phyloP scores from a whole-genome alignment of 2,888 invertebrate genomes.

The Labia minor region DNA sequence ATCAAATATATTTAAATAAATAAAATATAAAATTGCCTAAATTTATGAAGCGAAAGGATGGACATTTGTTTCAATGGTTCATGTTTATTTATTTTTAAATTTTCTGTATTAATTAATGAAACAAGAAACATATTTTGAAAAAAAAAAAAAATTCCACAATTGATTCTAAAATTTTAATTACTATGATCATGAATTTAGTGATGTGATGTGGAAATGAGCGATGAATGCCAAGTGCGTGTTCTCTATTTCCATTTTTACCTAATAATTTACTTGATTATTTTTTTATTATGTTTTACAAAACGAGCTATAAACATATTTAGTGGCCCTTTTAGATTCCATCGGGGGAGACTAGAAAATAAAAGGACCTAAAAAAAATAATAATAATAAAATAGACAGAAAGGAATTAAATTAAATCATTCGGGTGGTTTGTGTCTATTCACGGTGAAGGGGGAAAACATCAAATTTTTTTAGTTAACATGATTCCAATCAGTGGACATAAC shows the following conservation, averaged over 20 bases:
- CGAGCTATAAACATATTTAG: constrained; percentile 7
- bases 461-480: neutral
- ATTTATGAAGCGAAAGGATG: too few relatives aligned
- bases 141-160: too few relatives aligned
- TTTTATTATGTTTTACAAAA: constrained; percentile 1
- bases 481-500: too few relatives aligned
- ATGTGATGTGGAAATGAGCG: neutral
- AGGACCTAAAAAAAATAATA: neutral
- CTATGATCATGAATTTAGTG: neutral
- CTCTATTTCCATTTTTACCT: constrained; percentile 5
- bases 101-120: too few relatives aligned
- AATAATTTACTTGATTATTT: neutral
- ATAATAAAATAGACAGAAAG: neutral
- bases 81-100: too few relatives aligned
- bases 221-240: constrained; percentile 4
- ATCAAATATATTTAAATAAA: too few relatives aligned
- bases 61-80: too few relatives aligned
- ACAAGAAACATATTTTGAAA: too few relatives aligned
- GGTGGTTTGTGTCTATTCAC: neutral
- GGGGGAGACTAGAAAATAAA: neutral
- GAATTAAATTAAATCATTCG: constrained; percentile 1
- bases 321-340: constrained; percentile 4
- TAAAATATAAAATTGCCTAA: too few relatives aligned
- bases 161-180: neutral
- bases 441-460: neutral